A percentile compares a stretch with the other conserved stretches of the same genome.
phyloP scores from a whole-genome alignment of 2,113 vertebrate species.

The Callorhinus ursinus region DNA sequence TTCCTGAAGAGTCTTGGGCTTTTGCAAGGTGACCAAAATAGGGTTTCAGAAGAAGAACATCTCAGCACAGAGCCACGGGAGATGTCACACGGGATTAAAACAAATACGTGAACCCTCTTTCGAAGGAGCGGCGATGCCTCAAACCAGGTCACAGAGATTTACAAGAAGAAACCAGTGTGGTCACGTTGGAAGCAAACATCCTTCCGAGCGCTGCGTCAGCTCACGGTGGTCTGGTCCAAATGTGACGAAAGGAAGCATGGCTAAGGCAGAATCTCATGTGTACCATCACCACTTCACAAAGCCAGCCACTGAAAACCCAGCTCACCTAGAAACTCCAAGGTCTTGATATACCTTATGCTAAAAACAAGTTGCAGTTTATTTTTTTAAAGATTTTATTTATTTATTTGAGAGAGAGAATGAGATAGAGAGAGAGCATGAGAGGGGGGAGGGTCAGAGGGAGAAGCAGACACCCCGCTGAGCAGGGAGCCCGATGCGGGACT shows the following conservation, averaged over 20 bases:
- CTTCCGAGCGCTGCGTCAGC: neutral
- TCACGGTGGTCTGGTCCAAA: neutral
- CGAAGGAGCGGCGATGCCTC: neutral
- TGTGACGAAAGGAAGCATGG: too few relatives aligned
- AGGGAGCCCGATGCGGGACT: too few relatives aligned
- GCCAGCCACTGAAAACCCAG: neutral
- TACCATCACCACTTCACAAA: neutral
- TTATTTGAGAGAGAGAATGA: too few relatives aligned
- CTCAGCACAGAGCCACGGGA: neutral
- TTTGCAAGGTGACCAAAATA: neutral
- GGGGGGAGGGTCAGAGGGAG: too few relatives aligned
- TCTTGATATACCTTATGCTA: neutral
- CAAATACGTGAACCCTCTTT: neutral
- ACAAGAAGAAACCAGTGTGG: neutral
- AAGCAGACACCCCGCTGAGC: too few relatives aligned
- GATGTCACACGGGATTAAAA: neutral
- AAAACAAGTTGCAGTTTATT: neutral
- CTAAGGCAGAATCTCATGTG: neutral
- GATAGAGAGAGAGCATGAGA: too few relatives aligned
- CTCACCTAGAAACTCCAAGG: neutral
- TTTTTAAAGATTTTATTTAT: too few relatives aligned
- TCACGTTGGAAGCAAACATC: neutral
- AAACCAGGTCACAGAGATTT: neutral
- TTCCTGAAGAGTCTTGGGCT: neutral
- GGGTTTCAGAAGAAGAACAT: neutral